Conservation (phyloP, 2,888 invertebrate species). For the Julus scandinavius region DNA sequence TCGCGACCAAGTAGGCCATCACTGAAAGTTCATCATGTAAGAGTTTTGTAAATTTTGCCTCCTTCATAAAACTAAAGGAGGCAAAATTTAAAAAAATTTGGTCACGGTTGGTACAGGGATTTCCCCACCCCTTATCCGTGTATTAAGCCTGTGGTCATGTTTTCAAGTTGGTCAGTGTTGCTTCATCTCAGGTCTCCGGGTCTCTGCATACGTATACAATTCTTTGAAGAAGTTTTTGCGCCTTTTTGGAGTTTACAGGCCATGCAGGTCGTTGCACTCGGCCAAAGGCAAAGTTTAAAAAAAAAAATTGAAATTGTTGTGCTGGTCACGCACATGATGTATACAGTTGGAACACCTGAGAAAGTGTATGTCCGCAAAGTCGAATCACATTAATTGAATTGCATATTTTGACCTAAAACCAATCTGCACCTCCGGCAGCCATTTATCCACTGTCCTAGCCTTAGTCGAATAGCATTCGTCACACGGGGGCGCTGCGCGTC, state of each 20-base stretch:
- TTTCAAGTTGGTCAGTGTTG: neutral
- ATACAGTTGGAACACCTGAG: neutral
- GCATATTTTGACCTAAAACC: slow-evolving; percentile 1
- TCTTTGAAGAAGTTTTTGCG: neutral
- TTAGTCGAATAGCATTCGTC: neutral
- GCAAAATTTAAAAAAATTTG: too few relatives aligned
- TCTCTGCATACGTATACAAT: neutral
- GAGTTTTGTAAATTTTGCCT: too few relatives aligned
- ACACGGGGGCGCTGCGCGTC: neutral
- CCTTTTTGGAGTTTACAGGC: neutral
- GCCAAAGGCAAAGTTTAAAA: neutral
- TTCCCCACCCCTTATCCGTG: too few relatives aligned
- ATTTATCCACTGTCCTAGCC: neutral
- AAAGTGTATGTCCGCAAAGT: neutral
- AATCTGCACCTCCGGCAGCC: neutral
- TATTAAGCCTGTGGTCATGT: neutral
- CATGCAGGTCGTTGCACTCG: neutral
- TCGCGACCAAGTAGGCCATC: too few relatives aligned
- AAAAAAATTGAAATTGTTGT: neutral
- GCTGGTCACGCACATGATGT: neutral
- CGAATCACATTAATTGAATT: neutral
- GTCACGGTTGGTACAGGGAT: too few relatives aligned
- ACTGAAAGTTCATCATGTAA: too few relatives aligned
- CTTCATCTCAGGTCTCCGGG: neutral
- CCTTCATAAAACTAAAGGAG: too few relatives aligned